Evolutionary conservation across 2,797 vertebrate species (phyloP).

Genomic region (Oreochromis mossambicus): DNA sequence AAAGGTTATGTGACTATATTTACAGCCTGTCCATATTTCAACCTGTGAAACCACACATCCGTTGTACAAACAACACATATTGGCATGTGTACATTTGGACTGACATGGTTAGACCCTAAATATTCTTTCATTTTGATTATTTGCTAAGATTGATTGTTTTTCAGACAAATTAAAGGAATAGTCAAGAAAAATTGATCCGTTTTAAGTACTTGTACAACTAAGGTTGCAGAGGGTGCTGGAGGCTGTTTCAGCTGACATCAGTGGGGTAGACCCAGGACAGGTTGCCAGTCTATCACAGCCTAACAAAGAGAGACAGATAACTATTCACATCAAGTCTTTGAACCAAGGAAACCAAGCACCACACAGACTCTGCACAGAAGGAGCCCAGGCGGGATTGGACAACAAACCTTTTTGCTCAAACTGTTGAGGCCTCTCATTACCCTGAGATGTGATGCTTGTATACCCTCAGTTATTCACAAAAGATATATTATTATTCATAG

Average conservation of each 20-base stretch:
- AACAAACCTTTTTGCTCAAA: neutral
- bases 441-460: conserved; percentile 20
- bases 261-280: neutral
- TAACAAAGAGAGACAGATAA: neutral
- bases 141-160: neutral
- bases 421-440: conserved; percentile 1
- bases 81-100: neutral
- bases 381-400: neutral
- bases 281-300: neutral
- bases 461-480: conserved; percentile 39
- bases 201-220: neutral
- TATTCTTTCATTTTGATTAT: neutral
- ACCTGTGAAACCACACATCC: neutral
- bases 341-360: neutral
- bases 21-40: neutral
- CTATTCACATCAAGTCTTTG: neutral
- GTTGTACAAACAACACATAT: neutral
- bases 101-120: neutral
- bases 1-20: conserved; percentile 11
- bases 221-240: neutral
- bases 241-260: neutral
- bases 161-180: neutral
- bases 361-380: neutral
- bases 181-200: neutral
- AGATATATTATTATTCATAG: conserved; percentile 60